phyloP scores from a whole-genome alignment of 2,888 invertebrate species.

The Cryptophagus acutangulus region DNA sequence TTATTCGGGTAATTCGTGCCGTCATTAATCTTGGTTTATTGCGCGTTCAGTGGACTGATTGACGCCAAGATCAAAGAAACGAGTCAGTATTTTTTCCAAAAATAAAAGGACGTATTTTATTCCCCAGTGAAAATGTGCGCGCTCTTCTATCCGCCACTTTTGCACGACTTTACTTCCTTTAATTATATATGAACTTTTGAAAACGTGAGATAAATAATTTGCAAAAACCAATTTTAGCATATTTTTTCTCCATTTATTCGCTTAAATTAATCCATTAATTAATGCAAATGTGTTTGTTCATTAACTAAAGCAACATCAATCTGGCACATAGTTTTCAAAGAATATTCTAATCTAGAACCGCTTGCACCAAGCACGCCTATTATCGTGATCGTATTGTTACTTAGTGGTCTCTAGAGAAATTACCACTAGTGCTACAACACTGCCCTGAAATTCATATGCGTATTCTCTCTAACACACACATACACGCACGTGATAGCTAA shows the following conservation, averaged over 20 bases:
- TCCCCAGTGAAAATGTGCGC: too few relatives aligned
- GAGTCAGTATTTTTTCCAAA: conserved; percentile 12
- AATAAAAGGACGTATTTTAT: conserved; percentile 10
- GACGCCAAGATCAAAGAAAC: conserved; percentile 21
- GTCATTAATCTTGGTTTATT: conserved; percentile 22
- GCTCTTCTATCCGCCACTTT: too few relatives aligned
- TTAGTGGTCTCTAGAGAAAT: conserved; percentile 25
- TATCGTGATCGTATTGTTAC: conserved; percentile 25
- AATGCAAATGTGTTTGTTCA: too few relatives aligned
- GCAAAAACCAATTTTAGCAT: too few relatives aligned
- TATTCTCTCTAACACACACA: conserved; percentile 3
- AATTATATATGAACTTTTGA: too few relatives aligned
- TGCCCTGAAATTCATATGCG: conserved; percentile 3
- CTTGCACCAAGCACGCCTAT: conserved; percentile 11
- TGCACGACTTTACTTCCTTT: too few relatives aligned
- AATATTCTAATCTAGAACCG: conserved; percentile 19
- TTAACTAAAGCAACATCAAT: conserved; percentile 1
- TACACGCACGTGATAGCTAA: too few relatives aligned
- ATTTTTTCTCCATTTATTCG: too few relatives aligned
- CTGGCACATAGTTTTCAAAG: conserved; percentile 6
- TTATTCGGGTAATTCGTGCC: conserved; percentile 14
- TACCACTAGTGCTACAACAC: conserved; percentile 17
- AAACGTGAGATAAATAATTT: too few relatives aligned
- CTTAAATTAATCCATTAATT: too few relatives aligned
- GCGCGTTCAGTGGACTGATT: conserved; percentile 18